A percentile compares a stretch with the other conserved stretches of the same genome.
Conservation (phyloP, 2,888 invertebrate genomes). For the Cataglyphis cursor region DNA sequence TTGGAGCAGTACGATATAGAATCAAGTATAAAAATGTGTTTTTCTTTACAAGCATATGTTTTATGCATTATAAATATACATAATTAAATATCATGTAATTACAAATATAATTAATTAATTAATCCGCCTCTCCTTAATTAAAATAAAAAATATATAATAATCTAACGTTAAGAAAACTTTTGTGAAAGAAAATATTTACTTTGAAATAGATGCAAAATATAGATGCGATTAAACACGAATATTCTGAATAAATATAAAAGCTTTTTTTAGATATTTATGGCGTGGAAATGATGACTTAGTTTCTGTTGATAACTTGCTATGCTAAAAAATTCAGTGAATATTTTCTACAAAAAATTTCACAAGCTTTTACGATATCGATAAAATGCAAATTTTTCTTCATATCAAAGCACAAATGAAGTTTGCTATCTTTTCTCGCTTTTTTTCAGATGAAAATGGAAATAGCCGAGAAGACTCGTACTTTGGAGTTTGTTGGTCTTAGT, state of each 20-base stretch:
- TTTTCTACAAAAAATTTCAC: background rate
- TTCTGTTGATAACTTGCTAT: background rate
- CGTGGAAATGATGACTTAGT: background rate
- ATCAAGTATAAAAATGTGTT: background rate
- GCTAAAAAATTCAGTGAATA: background rate
- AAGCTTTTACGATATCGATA: background rate
- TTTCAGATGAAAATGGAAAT: conserved; percentile 90
- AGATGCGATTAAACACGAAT: background rate
- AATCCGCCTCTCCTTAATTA: background rate
- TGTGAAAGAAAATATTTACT: no score
- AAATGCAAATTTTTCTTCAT: background rate
- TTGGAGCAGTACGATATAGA: background rate
- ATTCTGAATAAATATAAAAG: background rate
- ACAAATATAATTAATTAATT: background rate
- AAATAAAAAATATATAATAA: background rate
- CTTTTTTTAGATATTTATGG: background rate
- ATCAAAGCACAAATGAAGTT: background rate
- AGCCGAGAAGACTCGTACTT: conserved; percentile 90
- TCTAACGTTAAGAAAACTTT: no score
- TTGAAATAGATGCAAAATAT: no score
- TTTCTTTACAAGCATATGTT: background rate
- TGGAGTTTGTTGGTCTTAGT: conserved; percentile 94
- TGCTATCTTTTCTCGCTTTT: conserved; percentile 31
- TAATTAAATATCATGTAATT: background rate
- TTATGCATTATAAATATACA: background rate